Conservation (phyloP, 1,140 invertebrate genomes). For the Pseudomyrmex concolor region DNA sequence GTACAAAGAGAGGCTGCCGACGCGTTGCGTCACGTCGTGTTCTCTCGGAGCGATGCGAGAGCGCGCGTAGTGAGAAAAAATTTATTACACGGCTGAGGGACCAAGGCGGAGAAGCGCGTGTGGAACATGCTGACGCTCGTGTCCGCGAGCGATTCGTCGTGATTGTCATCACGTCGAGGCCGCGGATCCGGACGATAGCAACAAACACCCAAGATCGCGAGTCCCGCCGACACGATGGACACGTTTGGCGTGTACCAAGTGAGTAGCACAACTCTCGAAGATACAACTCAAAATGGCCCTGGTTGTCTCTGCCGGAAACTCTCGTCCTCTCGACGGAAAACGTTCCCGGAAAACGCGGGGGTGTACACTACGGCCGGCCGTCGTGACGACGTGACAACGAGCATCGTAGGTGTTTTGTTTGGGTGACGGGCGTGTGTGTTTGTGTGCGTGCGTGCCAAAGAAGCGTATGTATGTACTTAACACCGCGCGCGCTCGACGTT, state of each 20-base stretch:
- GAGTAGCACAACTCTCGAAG: conserved; percentile 72
- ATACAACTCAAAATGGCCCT: conserved; percentile 77
- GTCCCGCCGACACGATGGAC: conserved; percentile 77
- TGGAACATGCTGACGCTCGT: conserved; percentile 28
- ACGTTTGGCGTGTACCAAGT: conserved; percentile 84
- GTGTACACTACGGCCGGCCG: not conserved
- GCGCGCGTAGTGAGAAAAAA: conserved; percentile 7
- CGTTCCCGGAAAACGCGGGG: not conserved
- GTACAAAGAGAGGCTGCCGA: conserved; percentile 53
- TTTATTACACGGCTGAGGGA: not conserved
- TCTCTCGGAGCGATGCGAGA: conserved; percentile 19
- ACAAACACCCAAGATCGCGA: not conserved
- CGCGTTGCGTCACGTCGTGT: conserved; percentile 15
- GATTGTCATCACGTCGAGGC: not conserved
- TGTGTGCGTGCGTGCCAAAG: not conserved
- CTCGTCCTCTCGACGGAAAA: conserved; percentile 7
- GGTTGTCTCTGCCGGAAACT: conserved; percentile 43
- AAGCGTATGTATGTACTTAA: too few species aligned
- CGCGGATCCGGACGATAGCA: not conserved
- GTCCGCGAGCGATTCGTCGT: conserved; percentile 12
- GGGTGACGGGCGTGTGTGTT: conserved; percentile 3
- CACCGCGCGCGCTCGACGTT: not conserved
- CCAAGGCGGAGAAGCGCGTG: conserved; percentile 6
- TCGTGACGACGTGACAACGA: conserved; percentile 36
- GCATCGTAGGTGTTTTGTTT: conserved; percentile 30